These are phyloP conservation scores for Anoplophora glabripennis DNA, from an alignment of 1,140 invertebrate genomes.

Conservation along the genomic window DNA sequence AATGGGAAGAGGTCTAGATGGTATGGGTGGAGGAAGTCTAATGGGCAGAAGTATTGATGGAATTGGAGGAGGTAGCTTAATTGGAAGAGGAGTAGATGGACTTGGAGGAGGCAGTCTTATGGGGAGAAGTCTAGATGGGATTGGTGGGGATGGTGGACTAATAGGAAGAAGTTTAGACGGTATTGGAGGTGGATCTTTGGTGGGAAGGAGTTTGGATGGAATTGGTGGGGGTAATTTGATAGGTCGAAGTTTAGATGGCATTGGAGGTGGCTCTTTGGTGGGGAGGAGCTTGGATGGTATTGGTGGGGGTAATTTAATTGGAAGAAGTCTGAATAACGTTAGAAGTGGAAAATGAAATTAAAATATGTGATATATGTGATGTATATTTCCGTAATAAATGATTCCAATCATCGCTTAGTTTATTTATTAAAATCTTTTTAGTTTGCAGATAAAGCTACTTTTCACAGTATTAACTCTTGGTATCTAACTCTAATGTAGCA, in stretches of 20 bases:
- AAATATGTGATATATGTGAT: no score
- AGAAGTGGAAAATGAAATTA: not conserved
- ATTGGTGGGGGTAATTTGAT: conserved; percentile 26
- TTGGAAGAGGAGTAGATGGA: conserved; percentile 15
- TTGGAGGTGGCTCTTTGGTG: conserved; percentile 19
- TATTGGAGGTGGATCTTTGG: conserved; percentile 23
- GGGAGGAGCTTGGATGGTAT: conserved; percentile 23
- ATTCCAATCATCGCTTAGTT: not conserved
- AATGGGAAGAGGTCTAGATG: conserved; percentile 15
- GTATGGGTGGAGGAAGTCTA: conserved; percentile 23
- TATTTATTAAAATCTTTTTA: not conserved
- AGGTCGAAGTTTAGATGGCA: conserved; percentile 15
- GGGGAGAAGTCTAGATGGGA: conserved; percentile 19
- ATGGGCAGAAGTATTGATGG: conserved; percentile 16
- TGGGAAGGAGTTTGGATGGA: conserved; percentile 17
- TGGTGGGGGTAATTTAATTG: conserved; percentile 19
- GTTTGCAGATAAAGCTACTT: conserved; percentile 1
- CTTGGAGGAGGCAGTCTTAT: conserved; percentile 18
- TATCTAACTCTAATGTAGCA: no score
- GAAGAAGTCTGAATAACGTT: conserved; percentile 7
- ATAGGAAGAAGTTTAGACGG: conserved; percentile 18
- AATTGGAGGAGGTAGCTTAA: conserved; percentile 26
- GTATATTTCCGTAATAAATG: no score
- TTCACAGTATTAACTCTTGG: no score
- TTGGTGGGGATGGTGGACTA: conserved; percentile 19